Evolutionary conservation across 1,140 invertebrate genomes (phyloP).

Genomic region (Archivesica marissinica): DNA sequence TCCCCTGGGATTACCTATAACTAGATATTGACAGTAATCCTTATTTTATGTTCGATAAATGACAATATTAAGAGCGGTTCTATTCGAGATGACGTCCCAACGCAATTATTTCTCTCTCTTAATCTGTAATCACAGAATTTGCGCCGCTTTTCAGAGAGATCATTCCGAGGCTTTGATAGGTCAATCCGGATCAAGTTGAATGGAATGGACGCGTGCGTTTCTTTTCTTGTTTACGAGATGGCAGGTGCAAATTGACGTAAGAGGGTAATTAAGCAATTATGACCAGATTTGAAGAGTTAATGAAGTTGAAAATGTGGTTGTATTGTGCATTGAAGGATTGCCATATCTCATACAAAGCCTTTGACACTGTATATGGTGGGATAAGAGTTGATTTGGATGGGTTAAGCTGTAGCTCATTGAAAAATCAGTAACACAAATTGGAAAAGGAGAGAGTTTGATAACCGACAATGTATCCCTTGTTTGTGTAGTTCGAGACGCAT

Average conservation of each 20-base stretch:
- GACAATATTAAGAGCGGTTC: conserved; percentile 47
- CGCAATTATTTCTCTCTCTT: conserved; percentile 43
- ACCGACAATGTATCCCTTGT: too few relatives aligned
- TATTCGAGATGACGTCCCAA: conserved; percentile 54
- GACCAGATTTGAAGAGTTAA: not conserved
- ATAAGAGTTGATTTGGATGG: too few relatives aligned
- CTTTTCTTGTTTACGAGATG: not conserved
- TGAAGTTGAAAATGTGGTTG: conserved; percentile 20
- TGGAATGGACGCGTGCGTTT: not conserved
- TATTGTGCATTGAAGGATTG: too few relatives aligned
- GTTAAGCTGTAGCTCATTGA: too few relatives aligned
- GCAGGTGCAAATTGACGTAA: conserved; percentile 22
- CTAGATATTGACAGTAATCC: conserved; percentile 55
- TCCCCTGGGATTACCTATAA: conserved; percentile 42
- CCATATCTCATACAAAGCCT: too few relatives aligned
- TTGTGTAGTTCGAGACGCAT: too few relatives aligned
- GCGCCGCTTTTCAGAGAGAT: conserved; percentile 31
- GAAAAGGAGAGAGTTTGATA: too few relatives aligned
- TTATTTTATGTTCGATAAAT: conserved; percentile 56
- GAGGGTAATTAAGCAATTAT: conserved; percentile 30
- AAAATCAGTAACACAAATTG: too few relatives aligned
- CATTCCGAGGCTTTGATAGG: not conserved
- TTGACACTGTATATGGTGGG: too few relatives aligned
- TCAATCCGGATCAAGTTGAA: conserved; percentile 1
- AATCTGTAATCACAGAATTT: conserved; percentile 50